These are phyloP conservation scores for Apotomis capreana DNA, from an alignment of 2,888 invertebrate genomes.

Conservation along the genomic window DNA sequence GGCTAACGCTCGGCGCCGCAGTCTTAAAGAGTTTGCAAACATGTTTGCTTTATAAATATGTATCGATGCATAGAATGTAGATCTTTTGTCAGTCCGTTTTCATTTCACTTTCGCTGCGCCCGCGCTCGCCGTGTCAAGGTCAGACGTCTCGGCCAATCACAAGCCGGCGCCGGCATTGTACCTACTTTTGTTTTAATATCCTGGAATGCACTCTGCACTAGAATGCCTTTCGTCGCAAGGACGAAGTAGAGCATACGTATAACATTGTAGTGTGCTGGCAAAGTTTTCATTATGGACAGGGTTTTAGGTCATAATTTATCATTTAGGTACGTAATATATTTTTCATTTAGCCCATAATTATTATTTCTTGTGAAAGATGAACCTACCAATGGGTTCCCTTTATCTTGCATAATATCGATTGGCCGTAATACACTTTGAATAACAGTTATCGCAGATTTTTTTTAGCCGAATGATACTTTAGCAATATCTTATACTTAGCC, in stretches of 20 bases:
- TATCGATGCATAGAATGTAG: constrained; percentile 39
- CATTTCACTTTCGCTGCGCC: constrained; percentile 63
- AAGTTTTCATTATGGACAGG: background rate
- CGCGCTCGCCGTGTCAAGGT: constrained; percentile 57
- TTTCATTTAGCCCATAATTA: no score
- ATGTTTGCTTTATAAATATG: constrained; percentile 30
- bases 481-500: no score
- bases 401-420: no score
- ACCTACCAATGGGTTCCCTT: no score
- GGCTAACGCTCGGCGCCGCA: no score
- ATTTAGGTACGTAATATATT: no score
- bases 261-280: background rate
- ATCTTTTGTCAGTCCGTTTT: constrained; percentile 48
- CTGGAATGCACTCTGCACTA: constrained; percentile 26
- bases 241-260: constrained; percentile 9
- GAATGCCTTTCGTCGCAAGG: constrained; percentile 29
- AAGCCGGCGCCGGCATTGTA: constrained; percentile 11
- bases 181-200: constrained; percentile 30
- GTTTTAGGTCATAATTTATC: background rate
- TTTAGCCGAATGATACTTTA: no score
- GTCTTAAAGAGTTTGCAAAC: constrained; percentile 2
- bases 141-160: constrained; percentile 39
- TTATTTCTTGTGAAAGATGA: no score
- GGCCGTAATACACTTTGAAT: no score
- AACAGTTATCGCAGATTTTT: no score